These are phyloP conservation scores for Anser cygnoides DNA, from an alignment of 2,113 vertebrate genomes.

Conservation along the genomic window DNA sequence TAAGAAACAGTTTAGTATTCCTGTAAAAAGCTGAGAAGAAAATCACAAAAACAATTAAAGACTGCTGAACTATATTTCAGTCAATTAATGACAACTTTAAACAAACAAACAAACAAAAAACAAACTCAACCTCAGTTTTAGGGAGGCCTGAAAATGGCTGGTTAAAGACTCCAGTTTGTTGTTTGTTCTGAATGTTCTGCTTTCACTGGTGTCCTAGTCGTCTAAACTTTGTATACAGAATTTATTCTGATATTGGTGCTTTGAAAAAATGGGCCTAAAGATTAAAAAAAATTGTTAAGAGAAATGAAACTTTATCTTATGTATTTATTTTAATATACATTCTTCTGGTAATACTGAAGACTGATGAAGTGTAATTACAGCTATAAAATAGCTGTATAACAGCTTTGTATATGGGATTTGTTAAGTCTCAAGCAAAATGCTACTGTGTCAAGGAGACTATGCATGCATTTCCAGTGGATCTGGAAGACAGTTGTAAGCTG, in stretches of 20 bases:
- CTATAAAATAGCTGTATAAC: background rate
- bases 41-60: background rate
- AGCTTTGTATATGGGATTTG: background rate
- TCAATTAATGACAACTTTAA: background rate
- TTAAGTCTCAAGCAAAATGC: background rate
- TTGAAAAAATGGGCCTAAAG: background rate
- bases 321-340: background rate
- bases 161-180: background rate
- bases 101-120: too few relatives aligned
- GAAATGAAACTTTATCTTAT: too few relatives aligned
- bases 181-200: background rate
- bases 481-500: background rate
- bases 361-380: background rate
- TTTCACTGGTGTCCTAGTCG: background rate
- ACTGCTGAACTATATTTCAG: background rate
- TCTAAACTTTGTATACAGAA: background rate
- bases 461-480: background rate
- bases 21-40: background rate
- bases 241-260: background rate
- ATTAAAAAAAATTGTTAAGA: background rate
- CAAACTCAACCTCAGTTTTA: background rate
- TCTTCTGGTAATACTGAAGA: background rate
- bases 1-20: background rate
- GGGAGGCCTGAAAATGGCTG: background rate
- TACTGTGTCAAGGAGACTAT: background rate